These are phyloP conservation scores for Himalopsyche tibetana DNA, from an alignment of 2,888 invertebrate genomes.

Conservation along the genomic window DNA sequence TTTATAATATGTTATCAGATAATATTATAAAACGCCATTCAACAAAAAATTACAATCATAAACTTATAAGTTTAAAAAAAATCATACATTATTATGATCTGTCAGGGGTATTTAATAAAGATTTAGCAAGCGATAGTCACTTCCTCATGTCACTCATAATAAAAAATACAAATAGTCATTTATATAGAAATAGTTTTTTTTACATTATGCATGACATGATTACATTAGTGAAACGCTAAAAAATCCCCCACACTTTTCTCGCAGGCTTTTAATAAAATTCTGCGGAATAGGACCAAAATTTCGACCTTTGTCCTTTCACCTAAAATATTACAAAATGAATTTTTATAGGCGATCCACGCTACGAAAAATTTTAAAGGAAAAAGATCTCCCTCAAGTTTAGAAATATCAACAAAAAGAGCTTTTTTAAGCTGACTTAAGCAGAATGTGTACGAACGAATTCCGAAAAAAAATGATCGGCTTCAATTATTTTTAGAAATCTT, in stretches of 20 bases:
- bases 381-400: background rate
- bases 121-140: no score
- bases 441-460: background rate
- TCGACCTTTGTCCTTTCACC: constrained; percentile 8
- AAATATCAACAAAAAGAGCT: background rate
- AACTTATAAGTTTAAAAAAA: no score
- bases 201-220: background rate
- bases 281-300: background rate
- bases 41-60: no score
- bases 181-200: no score
- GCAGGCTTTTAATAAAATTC: background rate
- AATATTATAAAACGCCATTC: no score
- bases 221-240: background rate
- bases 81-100: no score
- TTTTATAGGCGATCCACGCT: background rate
- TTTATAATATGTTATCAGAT: no score
- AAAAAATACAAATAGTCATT: no score
- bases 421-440: background rate
- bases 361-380: background rate
- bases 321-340: constrained; percentile 13
- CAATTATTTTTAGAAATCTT: background rate
- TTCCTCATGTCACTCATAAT: no score
- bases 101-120: no score
- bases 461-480: background rate
- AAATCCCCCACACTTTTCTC: background rate